Evolutionary conservation across 2,113 vertebrate genomes (phyloP).

Genomic region (Xenotilapia flavipinnis): DNA sequence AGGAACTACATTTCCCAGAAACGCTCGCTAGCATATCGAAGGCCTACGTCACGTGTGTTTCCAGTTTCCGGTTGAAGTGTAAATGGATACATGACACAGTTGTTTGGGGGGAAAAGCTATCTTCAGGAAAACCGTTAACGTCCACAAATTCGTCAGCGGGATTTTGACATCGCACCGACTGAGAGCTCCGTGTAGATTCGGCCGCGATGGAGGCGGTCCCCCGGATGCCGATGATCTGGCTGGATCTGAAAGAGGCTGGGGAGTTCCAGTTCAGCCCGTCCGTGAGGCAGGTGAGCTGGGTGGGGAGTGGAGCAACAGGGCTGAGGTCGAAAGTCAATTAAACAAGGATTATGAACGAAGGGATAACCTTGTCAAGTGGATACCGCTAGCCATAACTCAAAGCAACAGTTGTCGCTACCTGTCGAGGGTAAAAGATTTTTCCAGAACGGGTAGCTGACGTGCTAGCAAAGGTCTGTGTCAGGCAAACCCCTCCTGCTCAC

Average conservation of each 20-base stretch:
- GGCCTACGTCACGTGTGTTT: slow-evolving; percentile 27
- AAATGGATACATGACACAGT: slow-evolving; percentile 71
- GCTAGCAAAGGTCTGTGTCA: not conserved
- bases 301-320: slow-evolving; percentile 68
- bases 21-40: not conserved
- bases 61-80: slow-evolving; percentile 63
- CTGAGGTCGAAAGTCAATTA: slow-evolving; percentile 46
- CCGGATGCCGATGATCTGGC: slow-evolving; percentile 98
- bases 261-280: slow-evolving; percentile 73
- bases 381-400: not conserved
- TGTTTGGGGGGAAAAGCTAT: slow-evolving; percentile 45
- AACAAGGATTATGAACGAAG: slow-evolving; percentile 9
- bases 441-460: not conserved
- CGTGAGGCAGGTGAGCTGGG: slow-evolving; percentile 74
- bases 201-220: slow-evolving; percentile 92
- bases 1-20: slow-evolving; percentile 59
- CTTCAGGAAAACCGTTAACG: not conserved
- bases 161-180: not conserved
- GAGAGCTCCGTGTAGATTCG: not conserved
- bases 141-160: not conserved
- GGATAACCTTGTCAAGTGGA: not conserved
- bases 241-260: slow-evolving; percentile 86
- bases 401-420: not conserved
- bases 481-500: slow-evolving; percentile 5
- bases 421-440: not conserved